Conservation (phyloP, 2,113 vertebrate species). For the Psittacula cyanocephala region DNA sequence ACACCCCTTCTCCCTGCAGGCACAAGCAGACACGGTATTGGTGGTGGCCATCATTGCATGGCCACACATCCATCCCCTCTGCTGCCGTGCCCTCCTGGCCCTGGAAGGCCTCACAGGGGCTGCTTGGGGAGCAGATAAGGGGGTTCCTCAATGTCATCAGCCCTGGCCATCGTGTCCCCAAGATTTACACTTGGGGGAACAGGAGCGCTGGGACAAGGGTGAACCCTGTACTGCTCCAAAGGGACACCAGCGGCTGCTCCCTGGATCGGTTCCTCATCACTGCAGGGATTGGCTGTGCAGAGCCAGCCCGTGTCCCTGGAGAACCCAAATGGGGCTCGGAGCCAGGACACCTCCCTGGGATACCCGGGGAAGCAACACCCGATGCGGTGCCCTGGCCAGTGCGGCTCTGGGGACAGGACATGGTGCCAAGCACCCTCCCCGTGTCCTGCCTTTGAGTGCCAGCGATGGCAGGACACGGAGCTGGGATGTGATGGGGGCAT, state of each 20-base stretch:
- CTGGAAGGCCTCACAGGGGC: neutral
- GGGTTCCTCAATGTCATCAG: neutral
- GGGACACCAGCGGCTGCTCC: neutral
- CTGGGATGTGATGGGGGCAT: too few relatives aligned
- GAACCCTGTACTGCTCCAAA: neutral
- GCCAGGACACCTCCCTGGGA: neutral
- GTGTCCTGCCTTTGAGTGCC: neutral
- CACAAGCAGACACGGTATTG: neutral
- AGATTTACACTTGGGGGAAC: neutral
- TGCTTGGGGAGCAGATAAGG: too few relatives aligned
- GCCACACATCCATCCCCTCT: rapidly evolving
- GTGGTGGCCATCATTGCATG: neutral
- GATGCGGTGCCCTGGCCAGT: rapidly evolving
- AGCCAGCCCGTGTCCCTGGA: neutral
- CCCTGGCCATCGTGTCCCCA: neutral
- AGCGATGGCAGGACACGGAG: neutral
- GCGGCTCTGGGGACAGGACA: rapidly evolving
- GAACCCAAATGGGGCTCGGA: neutral
- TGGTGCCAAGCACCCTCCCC: neutral
- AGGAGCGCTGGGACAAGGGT: neutral
- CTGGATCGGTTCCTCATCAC: neutral
- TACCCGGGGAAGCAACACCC: neutral
- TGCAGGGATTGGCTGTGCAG: neutral
- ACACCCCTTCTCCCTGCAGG: neutral
- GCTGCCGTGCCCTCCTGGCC: rapidly evolving